phyloP scores from a whole-genome alignment of 1,140 invertebrate genomes.

The Brevipalpus yothersi region DNA sequence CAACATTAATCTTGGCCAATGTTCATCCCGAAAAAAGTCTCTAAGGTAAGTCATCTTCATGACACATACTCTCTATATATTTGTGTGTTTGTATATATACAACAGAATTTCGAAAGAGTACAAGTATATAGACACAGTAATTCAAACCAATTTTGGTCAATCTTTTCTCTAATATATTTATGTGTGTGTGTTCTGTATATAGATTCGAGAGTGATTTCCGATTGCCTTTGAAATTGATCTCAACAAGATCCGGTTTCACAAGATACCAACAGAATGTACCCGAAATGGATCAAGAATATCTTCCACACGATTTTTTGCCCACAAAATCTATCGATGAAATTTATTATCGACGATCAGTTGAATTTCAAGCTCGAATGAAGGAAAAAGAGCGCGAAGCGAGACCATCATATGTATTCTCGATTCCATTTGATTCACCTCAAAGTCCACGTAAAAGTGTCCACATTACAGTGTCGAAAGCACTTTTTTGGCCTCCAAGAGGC shows the following conservation, averaged over 20 bases:
- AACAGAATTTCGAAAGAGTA: too few relatives aligned
- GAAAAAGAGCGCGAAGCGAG: conserved; percentile 28
- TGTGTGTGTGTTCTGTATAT: too few relatives aligned
- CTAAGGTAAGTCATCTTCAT: too few relatives aligned
- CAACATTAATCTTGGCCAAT: conserved; percentile 2
- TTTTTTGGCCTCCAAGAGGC: background rate
- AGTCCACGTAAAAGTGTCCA: background rate
- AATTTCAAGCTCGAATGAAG: conserved; percentile 47
- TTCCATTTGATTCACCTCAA: conserved; percentile 40
- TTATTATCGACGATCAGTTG: conserved; percentile 77
- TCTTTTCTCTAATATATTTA: too few relatives aligned
- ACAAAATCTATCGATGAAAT: conserved; percentile 43
- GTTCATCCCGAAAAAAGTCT: background rate
- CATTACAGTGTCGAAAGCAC: background rate
- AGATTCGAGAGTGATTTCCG: too few relatives aligned
- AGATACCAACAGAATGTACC: background rate
- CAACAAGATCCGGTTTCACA: background rate
- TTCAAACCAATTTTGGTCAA: too few relatives aligned
- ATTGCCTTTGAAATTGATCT: background rate
- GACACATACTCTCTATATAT: too few relatives aligned
- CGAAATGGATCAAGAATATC: background rate
- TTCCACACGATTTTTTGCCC: background rate
- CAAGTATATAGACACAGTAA: too few relatives aligned
- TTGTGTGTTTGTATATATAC: too few relatives aligned
- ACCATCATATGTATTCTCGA: conserved; percentile 65